Evolutionary conservation across 2,797 vertebrate species (phyloP).

Genomic region (Morelia viridis): DNA sequence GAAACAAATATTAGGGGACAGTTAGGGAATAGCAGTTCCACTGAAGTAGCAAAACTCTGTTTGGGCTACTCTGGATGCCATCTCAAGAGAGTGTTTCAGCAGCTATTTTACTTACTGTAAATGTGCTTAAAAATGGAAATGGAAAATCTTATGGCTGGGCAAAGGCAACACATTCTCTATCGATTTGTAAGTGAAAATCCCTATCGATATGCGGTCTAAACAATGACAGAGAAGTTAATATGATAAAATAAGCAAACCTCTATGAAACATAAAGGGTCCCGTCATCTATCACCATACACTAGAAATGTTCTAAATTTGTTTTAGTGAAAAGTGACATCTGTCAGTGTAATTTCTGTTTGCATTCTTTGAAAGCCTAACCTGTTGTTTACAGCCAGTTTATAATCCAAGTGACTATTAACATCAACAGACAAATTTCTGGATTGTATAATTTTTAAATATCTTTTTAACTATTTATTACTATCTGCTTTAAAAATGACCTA

Average conservation of each 20-base stretch:
- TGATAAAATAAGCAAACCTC: constrained; percentile 42
- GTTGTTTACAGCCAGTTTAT: constrained; percentile 16
- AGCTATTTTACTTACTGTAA: neutral
- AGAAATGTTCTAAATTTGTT: constrained; percentile 32
- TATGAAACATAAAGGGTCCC: constrained; percentile 43
- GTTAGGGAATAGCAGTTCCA: neutral
- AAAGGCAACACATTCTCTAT: constrained; percentile 34
- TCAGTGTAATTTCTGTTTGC: constrained; percentile 49
- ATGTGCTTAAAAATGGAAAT: constrained; percentile 44
- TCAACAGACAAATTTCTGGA: neutral
- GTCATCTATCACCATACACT: constrained; percentile 22
- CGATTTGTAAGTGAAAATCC: constrained; percentile 20
- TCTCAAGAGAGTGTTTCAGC: neutral
- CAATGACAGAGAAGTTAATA: constrained; percentile 46
- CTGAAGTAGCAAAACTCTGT: neutral
- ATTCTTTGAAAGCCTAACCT: constrained; percentile 36
- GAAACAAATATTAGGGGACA: neutral
- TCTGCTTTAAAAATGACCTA: constrained; percentile 23
- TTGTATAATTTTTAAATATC: neutral
- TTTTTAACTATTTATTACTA: constrained; percentile 15
- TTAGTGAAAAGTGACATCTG: constrained; percentile 58
- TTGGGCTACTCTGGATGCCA: neutral
- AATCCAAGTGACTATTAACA: neutral
- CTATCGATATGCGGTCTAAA: neutral
- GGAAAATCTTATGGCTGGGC: constrained; percentile 13